phyloP scores from a whole-genome alignment of 2,113 vertebrate species.

The Phainopepla nitens region DNA sequence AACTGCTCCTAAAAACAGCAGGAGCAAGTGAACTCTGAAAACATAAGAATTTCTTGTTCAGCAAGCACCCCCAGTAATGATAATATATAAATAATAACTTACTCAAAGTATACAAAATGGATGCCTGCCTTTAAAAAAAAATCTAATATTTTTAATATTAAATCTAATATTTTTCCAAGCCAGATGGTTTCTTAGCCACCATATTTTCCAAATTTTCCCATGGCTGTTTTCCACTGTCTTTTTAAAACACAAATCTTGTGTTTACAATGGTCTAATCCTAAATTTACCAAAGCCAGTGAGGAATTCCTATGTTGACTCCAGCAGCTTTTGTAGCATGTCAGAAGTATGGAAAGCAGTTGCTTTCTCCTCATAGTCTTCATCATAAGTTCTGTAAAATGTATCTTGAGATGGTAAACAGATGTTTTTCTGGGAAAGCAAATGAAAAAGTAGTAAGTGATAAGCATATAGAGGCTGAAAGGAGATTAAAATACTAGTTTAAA shows the following conservation, averaged over 20 bases:
- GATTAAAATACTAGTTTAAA: conserved; percentile 39
- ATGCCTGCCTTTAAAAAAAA: background rate
- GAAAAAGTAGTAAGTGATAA: conserved; percentile 26
- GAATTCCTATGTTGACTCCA: background rate
- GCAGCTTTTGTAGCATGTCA: background rate
- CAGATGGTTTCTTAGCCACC: background rate
- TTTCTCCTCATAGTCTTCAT: background rate
- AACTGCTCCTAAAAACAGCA: conserved; percentile 23
- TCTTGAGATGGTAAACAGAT: background rate
- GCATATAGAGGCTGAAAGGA: conserved; percentile 31
- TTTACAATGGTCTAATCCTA: background rate
- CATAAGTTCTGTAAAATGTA: background rate
- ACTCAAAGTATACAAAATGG: background rate
- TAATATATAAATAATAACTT: background rate
- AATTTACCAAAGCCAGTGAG: background rate
- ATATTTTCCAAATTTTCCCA: background rate
- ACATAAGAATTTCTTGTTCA: conserved; percentile 1
- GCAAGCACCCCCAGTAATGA: background rate
- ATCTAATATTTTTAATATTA: background rate
- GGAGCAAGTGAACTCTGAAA: conserved; percentile 29
- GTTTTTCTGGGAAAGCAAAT: conserved; percentile 45
- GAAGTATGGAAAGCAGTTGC: background rate
- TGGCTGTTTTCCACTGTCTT: background rate
- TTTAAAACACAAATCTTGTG: background rate
- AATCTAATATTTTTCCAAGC: background rate